Evolutionary conservation across 2,888 invertebrate genomes (phyloP).

Genomic region (Atethmia centrago): DNA sequence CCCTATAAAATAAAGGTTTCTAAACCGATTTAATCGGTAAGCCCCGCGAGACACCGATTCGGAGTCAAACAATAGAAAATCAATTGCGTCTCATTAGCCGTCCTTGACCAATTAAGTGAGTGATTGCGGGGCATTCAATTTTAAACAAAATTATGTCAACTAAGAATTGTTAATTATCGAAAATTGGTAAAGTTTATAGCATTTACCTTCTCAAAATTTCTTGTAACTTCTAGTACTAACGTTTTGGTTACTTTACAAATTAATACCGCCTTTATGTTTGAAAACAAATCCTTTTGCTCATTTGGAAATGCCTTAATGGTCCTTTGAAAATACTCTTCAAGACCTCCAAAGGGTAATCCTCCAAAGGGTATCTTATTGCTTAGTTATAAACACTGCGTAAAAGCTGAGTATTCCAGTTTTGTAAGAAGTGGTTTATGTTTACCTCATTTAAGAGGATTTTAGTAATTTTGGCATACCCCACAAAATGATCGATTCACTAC

Average conservation of each 20-base stretch:
- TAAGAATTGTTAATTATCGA: slow-evolving; percentile 14
- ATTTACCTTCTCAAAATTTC: slow-evolving; percentile 25
- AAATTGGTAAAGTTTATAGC: slow-evolving; percentile 37
- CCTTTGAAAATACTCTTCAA: slow-evolving; percentile 30
- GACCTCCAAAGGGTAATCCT: slow-evolving; percentile 48
- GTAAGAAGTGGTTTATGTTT: not conserved
- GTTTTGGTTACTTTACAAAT: slow-evolving; percentile 27
- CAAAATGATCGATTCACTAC: not conserved
- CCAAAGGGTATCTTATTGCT: slow-evolving; percentile 24
- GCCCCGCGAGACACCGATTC: too few relatives aligned
- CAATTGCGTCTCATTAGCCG: too few relatives aligned
- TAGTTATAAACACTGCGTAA: slow-evolving; percentile 5
- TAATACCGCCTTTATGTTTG: slow-evolving; percentile 22
- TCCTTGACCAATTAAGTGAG: too few relatives aligned
- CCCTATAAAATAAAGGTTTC: not conserved
- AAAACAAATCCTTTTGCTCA: slow-evolving; percentile 47
- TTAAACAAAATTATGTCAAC: not conserved
- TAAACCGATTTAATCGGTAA: too few relatives aligned
- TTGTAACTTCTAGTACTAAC: slow-evolving; percentile 12
- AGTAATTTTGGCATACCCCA: not conserved
- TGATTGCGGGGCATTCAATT: not conserved
- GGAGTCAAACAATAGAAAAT: too few relatives aligned
- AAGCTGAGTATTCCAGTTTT: slow-evolving; percentile 15
- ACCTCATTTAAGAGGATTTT: not conserved
- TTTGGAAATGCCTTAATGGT: slow-evolving; percentile 27